Conservation (phyloP, 2,888 invertebrate species). For the Rotaria macrura region DNA sequence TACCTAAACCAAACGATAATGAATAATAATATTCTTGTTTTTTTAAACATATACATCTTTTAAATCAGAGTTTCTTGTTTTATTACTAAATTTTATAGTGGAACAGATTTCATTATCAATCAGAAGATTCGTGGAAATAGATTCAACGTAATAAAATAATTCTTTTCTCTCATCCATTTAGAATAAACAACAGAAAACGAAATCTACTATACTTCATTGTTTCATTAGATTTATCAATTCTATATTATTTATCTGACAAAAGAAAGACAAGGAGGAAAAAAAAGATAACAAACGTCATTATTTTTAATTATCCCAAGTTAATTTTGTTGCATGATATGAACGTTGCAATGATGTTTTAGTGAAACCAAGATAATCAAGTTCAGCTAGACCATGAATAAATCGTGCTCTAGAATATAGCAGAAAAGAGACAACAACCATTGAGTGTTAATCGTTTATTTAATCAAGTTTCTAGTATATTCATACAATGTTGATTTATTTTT, state of each 20-base stretch:
- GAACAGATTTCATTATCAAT: too few relatives aligned
- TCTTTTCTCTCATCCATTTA: too few relatives aligned
- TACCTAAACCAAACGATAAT: too few relatives aligned
- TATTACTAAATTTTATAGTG: too few relatives aligned
- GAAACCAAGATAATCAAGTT: slow-evolving; percentile 15
- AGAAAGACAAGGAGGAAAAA: background rate
- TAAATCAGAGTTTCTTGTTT: too few relatives aligned
- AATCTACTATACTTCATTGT: too few relatives aligned
- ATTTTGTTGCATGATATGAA: slow-evolving; percentile 17
- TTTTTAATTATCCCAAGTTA: slow-evolving; percentile 12
- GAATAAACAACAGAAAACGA: too few relatives aligned
- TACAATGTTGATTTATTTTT: background rate
- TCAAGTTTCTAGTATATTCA: background rate
- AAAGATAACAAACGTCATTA: background rate
- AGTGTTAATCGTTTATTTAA: too few relatives aligned
- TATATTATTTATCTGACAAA: background rate
- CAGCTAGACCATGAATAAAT: background rate
- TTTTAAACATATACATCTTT: too few relatives aligned
- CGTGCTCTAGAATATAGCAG: background rate
- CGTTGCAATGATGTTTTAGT: slow-evolving; percentile 16
- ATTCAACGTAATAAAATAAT: too few relatives aligned
- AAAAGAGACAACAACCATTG: background rate
- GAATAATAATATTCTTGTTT: too few relatives aligned
- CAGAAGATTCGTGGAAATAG: too few relatives aligned
- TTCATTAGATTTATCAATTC: background rate